A percentile compares a stretch with the other conserved stretches of the same genome.
Conservation (phyloP, 2,797 vertebrate genomes). For the Eupleurogrammus muticus region DNA sequence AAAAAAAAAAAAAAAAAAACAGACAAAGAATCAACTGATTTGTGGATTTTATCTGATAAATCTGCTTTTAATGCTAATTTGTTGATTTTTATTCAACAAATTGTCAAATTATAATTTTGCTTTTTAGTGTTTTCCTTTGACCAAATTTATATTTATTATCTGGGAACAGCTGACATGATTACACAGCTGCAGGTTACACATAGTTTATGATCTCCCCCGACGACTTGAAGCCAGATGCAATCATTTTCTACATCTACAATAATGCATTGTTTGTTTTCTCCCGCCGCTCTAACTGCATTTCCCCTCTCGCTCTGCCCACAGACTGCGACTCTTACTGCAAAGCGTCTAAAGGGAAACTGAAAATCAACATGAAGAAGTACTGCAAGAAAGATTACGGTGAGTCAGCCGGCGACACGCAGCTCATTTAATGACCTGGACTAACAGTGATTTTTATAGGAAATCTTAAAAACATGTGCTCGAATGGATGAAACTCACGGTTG, state of each 20-base stretch:
- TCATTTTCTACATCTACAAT: too few species aligned
- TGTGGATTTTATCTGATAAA: too few species aligned
- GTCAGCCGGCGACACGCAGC: slow-evolving; percentile 54
- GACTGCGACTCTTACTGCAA: slow-evolving; percentile 98
- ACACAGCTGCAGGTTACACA: background rate
- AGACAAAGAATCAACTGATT: too few species aligned
- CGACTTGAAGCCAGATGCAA: background rate
- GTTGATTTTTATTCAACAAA: background rate
- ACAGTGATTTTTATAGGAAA: slow-evolving; percentile 15
- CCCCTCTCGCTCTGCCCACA: slow-evolving; percentile 46
- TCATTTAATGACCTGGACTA: slow-evolving; percentile 5
- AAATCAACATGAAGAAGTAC: slow-evolving; percentile 99
- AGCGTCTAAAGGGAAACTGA: slow-evolving; percentile 97
- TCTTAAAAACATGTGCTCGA: slow-evolving; percentile 17
- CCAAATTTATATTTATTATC: background rate
- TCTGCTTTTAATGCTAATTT: background rate
- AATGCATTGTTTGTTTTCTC: background rate
- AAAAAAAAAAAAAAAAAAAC: too few species aligned
- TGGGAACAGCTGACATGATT: background rate
- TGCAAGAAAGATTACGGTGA: slow-evolving; percentile 99
- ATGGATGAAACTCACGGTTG: slow-evolving; percentile 22
- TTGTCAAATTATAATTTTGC: background rate
- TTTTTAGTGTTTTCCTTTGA: background rate
- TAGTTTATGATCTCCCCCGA: too few species aligned
- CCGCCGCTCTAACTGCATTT: slow-evolving; percentile 1